phyloP scores from a whole-genome alignment of 2,113 vertebrate genomes.

The Chaetura pelagica region DNA sequence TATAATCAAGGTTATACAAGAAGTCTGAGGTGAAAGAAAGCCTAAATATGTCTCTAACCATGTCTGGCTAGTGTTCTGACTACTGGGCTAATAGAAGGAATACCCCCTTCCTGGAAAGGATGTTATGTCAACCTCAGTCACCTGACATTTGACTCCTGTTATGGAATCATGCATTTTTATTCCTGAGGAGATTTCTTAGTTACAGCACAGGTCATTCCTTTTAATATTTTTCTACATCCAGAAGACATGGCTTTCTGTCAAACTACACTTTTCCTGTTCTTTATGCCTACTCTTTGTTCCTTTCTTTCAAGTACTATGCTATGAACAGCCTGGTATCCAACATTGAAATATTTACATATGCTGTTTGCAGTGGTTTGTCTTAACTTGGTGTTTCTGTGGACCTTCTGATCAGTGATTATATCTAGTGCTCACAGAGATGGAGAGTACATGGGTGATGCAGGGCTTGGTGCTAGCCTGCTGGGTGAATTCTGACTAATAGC shows the following conservation, averaged over 20 bases:
- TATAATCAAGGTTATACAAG: conserved; percentile 41
- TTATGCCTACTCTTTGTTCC: neutral
- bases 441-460: neutral
- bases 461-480: neutral
- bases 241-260: neutral
- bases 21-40: conserved; percentile 24
- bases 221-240: neutral
- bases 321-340: neutral
- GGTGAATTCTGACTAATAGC: neutral
- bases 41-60: neutral
- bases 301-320: neutral
- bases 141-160: neutral
- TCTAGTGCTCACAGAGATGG: neutral
- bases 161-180: neutral
- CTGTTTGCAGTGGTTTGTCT: neutral
- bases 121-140: neutral
- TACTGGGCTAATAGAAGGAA: neutral
- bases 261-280: neutral
- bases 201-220: neutral
- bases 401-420: neutral
- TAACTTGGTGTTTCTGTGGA: neutral
- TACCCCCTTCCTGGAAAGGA: neutral
- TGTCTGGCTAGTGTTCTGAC: neutral
- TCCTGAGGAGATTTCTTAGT: neutral
- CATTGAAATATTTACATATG: neutral